Evolutionary conservation across 2,797 vertebrate species (phyloP).

Genomic region (Lemur catta): DNA sequence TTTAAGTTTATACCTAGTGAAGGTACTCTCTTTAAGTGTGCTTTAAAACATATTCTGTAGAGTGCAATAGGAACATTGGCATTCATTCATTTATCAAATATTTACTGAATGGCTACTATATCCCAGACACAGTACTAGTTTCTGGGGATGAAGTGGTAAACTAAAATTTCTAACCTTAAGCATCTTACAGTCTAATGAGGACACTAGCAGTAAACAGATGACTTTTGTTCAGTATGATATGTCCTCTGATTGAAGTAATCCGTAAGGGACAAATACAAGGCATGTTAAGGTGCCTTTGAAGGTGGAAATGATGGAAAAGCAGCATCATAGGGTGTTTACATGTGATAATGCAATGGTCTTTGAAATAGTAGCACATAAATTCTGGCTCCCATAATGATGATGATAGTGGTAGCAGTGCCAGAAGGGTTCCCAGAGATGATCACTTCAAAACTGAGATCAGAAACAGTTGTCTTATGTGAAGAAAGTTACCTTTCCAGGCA

Average conservation of each 20-base stretch:
- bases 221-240: conserved; percentile 22
- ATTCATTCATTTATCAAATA: neutral
- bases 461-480: neutral
- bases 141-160: neutral
- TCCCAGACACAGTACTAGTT: neutral
- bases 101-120: neutral
- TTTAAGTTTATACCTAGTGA: neutral
- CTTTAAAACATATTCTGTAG: conserved; percentile 13
- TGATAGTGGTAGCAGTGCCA: neutral
- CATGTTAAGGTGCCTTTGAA: neutral
- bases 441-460: neutral
- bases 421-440: neutral
- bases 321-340: neutral
- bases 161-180: neutral
- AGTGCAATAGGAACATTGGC: neutral
- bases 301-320: neutral
- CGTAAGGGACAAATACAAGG: neutral
- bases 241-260: neutral
- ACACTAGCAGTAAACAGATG: neutral
- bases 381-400: neutral
- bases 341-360: neutral
- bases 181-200: neutral
- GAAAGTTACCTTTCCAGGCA: neutral
- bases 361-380: neutral
- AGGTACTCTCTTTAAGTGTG: neutral